Percentiles rank a stretch among this genome's conserved stretches.
Conservation (phyloP, 2,113 vertebrate genomes). For the Aphelocoma coerulescens region DNA sequence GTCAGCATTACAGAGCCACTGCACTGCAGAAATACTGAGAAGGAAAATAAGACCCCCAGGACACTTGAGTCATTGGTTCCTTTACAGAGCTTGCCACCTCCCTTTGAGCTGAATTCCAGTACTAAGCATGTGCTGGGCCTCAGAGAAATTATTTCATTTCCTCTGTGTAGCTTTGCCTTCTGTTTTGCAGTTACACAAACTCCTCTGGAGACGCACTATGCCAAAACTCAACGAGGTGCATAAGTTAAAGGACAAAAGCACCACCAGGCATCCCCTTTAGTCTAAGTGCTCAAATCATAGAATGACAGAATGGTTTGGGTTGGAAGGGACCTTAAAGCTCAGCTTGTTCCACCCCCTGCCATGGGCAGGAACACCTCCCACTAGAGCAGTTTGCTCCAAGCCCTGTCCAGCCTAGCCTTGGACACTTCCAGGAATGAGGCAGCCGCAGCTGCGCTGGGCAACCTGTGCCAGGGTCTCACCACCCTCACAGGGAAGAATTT, state of each 20-base stretch:
- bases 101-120: neutral
- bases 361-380: neutral
- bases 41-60: neutral
- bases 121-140: neutral
- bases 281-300: neutral
- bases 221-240: neutral
- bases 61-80: neutral
- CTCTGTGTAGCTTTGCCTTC: neutral
- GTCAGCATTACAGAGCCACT: slow-evolving; percentile 97
- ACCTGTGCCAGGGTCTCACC: neutral
- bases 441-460: neutral
- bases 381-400: fast-evolving
- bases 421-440: neutral
- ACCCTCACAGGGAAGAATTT: neutral
- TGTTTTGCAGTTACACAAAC: neutral
- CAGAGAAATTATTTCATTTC: neutral
- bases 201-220: neutral
- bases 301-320: neutral
- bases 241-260: neutral
- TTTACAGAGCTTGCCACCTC: neutral
- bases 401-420: neutral
- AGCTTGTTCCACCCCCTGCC: neutral
- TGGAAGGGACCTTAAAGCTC: neutral
- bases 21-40: slow-evolving; percentile 90
- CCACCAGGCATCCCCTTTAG: neutral